These are phyloP conservation scores for Periophthalmodon schlosseri DNA, from an alignment of 2,113 vertebrate genomes.

Conservation along the genomic window DNA sequence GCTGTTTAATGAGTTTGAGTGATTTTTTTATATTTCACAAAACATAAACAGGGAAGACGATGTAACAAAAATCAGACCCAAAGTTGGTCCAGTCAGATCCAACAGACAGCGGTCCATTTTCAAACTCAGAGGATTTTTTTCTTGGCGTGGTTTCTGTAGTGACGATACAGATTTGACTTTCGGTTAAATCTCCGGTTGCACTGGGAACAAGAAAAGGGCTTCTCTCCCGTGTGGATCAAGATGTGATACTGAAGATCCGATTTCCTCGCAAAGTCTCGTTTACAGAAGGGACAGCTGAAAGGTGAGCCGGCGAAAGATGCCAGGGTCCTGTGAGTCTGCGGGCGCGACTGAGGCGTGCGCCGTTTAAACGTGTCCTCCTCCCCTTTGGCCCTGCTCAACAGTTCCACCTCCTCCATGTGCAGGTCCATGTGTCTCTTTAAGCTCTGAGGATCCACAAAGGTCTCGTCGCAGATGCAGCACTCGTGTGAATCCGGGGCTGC, in stretches of 20 bases:
- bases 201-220: not conserved
- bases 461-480: not conserved
- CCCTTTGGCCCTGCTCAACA: too few relatives aligned
- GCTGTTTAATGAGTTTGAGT: too few relatives aligned
- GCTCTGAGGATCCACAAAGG: not conserved
- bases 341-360: not conserved
- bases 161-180: not conserved
- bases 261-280: not conserved
- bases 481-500: not conserved
- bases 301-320: not conserved
- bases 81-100: too few relatives aligned
- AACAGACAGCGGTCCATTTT: too few relatives aligned
- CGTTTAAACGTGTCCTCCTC: not conserved
- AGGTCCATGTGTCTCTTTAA: not conserved
- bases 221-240: conserved; percentile 15
- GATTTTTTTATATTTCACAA: too few relatives aligned
- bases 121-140: not conserved
- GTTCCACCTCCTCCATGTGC: not conserved
- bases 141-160: not conserved
- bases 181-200: not conserved
- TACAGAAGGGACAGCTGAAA: not conserved
- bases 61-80: too few relatives aligned
- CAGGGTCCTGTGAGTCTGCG: not conserved
- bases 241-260: not conserved
- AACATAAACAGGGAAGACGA: too few relatives aligned